Conservation (phyloP, 2,797 vertebrate species). For the Bucorvus abyssinicus region DNA sequence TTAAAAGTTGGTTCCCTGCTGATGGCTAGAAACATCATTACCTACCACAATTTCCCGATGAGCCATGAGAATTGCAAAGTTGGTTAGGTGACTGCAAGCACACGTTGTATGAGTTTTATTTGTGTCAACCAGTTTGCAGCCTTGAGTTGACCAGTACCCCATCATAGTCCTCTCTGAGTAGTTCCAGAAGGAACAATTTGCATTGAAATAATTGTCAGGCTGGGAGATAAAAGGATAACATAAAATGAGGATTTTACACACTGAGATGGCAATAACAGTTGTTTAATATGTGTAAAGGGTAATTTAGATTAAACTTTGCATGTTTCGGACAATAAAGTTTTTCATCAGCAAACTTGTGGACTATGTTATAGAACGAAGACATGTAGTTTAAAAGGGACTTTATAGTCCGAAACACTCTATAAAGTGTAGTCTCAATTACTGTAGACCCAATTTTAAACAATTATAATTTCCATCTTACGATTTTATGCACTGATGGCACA, state of each 20-base stretch:
- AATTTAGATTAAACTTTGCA: slow-evolving; percentile 74
- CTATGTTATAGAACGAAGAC: slow-evolving; percentile 53
- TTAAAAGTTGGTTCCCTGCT: slow-evolving; percentile 15
- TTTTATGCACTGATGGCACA: slow-evolving; percentile 54
- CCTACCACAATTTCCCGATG: slow-evolving; percentile 91
- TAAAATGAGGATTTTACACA: slow-evolving; percentile 71
- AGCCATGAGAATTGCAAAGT: slow-evolving; percentile 98
- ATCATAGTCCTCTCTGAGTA: slow-evolving; percentile 99
- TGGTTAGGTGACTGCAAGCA: slow-evolving; percentile 97
- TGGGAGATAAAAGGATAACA: slow-evolving; percentile 77
- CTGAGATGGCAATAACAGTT: slow-evolving; percentile 62
- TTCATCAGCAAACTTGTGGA: slow-evolving; percentile 70
- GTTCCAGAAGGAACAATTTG: slow-evolving; percentile 99
- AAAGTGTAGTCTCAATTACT: slow-evolving; percentile 64
- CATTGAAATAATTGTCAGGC: slow-evolving; percentile 98
- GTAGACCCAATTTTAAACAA: slow-evolving; percentile 63
- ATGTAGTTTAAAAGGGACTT: slow-evolving; percentile 69
- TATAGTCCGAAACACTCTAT: slow-evolving; percentile 63
- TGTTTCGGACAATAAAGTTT: slow-evolving; percentile 75
- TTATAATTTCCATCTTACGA: slow-evolving; percentile 60
- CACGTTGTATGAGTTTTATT: slow-evolving; percentile 97
- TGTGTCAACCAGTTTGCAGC: slow-evolving; percentile 95
- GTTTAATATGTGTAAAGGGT: slow-evolving; percentile 65
- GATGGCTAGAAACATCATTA: slow-evolving; percentile 52
- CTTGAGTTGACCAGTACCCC: slow-evolving; percentile 99